Evolutionary conservation across 2,888 invertebrate species (phyloP).

Genomic region (Galeopsomyia nigrocyanea): DNA sequence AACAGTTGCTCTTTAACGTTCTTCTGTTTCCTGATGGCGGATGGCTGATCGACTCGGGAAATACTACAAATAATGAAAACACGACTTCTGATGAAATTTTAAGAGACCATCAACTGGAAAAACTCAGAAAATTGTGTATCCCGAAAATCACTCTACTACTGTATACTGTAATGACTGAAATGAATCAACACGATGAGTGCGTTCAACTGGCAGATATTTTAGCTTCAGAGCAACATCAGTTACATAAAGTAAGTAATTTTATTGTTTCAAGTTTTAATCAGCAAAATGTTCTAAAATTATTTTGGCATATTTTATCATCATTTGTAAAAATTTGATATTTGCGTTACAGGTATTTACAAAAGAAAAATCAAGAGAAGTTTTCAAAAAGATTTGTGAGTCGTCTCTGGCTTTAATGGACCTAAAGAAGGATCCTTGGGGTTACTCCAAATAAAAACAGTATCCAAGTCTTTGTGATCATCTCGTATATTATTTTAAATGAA

Average conservation of each 20-base stretch:
- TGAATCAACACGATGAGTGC: slow-evolving; percentile 82
- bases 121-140: slow-evolving; percentile 84
- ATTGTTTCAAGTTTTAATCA: slow-evolving; percentile 16
- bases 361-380: slow-evolving; percentile 81
- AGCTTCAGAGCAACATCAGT: slow-evolving; percentile 81
- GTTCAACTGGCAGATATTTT: slow-evolving; percentile 83
- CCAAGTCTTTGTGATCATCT: slow-evolving; percentile 24
- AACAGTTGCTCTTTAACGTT: slow-evolving; percentile 86
- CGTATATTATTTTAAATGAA: slow-evolving; percentile 43
- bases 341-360: slow-evolving; percentile 74
- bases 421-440: slow-evolving; percentile 88
- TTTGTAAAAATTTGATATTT: slow-evolving; percentile 1
- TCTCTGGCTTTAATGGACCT: slow-evolving; percentile 82
- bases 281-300: slow-evolving; percentile 19
- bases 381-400: slow-evolving; percentile 84
- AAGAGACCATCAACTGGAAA: slow-evolving; percentile 79
- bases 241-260: slow-evolving; percentile 74
- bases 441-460: slow-evolving; percentile 62
- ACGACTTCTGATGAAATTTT: slow-evolving; percentile 70
- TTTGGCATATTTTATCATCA: slow-evolving; percentile 16
- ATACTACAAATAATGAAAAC: slow-evolving; percentile 70
- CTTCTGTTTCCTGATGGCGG: slow-evolving; percentile 90
- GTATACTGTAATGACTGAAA: slow-evolving; percentile 83
- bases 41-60: slow-evolving; percentile 85
- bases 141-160: slow-evolving; percentile 87